phyloP scores from a whole-genome alignment of 2,113 vertebrate genomes.

The Coreoperca whiteheadi region DNA sequence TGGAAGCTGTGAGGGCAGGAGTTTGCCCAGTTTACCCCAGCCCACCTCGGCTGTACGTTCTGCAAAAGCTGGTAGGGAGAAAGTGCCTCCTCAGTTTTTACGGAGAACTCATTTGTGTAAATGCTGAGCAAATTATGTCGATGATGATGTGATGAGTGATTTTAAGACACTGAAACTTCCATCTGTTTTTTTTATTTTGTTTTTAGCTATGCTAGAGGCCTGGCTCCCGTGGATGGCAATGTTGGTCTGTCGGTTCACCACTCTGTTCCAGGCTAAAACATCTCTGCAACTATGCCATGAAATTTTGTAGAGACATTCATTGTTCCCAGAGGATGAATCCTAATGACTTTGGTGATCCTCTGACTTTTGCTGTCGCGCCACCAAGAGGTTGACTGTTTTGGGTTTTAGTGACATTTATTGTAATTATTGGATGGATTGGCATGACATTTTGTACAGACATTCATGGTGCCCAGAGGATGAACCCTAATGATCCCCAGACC shows the following conservation, averaged over 20 bases:
- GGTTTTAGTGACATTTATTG: neutral
- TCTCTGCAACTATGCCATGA: neutral
- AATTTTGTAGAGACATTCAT: neutral
- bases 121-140: neutral
- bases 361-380: neutral
- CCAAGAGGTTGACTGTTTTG: too few relatives aligned
- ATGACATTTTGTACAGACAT: neutral
- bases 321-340: too few relatives aligned
- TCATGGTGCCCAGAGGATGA: neutral
- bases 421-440: neutral
- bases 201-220: neutral
- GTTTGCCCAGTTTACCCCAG: slow-evolving; percentile 22
- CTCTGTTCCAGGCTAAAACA: neutral
- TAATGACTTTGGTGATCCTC: too few relatives aligned
- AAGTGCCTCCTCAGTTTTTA: neutral
- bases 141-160: slow-evolving; percentile 11
- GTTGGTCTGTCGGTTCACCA: neutral
- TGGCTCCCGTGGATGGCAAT: neutral
- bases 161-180: neutral
- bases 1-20: slow-evolving; percentile 19
- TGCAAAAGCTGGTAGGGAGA: slow-evolving; percentile 1
- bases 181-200: neutral
- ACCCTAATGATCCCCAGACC: neutral
- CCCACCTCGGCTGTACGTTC: slow-evolving; percentile 30
- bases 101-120: neutral